Base-by-base conservation (phyloP, 2,113 vertebrate species). In the Cairina moschata region DNA sequence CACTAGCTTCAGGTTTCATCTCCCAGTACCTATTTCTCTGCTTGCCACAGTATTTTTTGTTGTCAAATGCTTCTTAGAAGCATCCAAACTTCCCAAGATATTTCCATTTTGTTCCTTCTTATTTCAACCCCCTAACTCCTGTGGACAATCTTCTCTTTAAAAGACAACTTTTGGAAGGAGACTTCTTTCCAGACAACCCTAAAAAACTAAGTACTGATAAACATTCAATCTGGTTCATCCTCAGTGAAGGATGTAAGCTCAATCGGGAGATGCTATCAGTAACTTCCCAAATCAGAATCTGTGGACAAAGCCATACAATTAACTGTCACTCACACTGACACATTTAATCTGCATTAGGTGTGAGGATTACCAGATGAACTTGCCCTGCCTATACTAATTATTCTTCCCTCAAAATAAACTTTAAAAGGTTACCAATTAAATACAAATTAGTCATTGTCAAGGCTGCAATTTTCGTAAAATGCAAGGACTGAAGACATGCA, bases 331-430 rank as follows among this genome's bases (percentile, higher is more conserved):
- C 36, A 32, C n/a, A 22, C 11, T 34, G 17, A 46, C 2, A 21
- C 13, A n/a, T 8, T 62, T 50, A 6, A 66, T 3, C 22, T 48
- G 6, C 13, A 6, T 3, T 12, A 34, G 10, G 4, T 46, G 21
- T 1, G 9, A 75, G 8, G 72, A 48, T 4, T 40, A 8, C 2
- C 2, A 2, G 2, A 8, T 8, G 0, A 58, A 78, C 38, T n/a
- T 65, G 6, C 29, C 20, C 56, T 50, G 28, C 2, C 34, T 2
- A 8, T 2, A 42, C 7, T 22, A 17, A 11, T 87, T 2, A 22
- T 2, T 25, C 32, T 44, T 56, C 4, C 5, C 65, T 42, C 8
- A 60, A 63, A 88, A 67, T 1, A 9, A 32, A 86, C 4, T 38
- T 20, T 28, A 58, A 38, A 38, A 36, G 48, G 69, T 7, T 20